Conservation (phyloP, 2,888 invertebrate genomes). For the Hyles lineata region DNA sequence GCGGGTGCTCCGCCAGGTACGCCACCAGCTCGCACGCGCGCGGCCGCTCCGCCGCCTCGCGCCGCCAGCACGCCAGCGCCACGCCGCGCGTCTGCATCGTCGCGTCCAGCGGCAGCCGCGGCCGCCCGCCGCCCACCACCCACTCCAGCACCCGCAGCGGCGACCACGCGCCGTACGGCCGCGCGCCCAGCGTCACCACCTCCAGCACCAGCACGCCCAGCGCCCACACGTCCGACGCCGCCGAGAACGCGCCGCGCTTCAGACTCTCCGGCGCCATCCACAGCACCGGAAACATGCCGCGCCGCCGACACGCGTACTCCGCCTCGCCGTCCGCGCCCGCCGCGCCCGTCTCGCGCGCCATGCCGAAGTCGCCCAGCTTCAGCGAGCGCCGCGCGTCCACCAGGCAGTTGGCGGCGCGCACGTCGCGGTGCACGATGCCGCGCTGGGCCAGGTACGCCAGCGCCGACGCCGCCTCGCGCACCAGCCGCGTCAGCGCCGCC, state of each 20-base stretch:
- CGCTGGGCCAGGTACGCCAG: conserved; percentile 14
- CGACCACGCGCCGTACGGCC: conserved; percentile 68
- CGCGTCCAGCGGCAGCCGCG: background rate
- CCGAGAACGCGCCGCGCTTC: conserved; percentile 18
- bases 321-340: conserved; percentile 1
- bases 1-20: conserved; percentile 33
- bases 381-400: conserved; percentile 65
- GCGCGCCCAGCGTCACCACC: conserved; percentile 94
- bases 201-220: conserved; percentile 93
- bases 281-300: background rate
- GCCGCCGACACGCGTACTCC: background rate
- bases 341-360: conserved; percentile 39
- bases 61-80: conserved; percentile 28
- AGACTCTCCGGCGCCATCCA: conserved; percentile 7
- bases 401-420: background rate
- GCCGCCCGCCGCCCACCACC: conserved; percentile 10
- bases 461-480: background rate
- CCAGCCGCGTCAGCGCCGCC: conserved; percentile 2
- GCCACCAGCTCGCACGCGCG: conserved; percentile 36
- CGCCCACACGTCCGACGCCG: conserved; percentile 91
- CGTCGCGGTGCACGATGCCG: conserved; percentile 10
- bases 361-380: too few relatives aligned
- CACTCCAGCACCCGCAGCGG: conserved; percentile 64
- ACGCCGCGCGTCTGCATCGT: conserved; percentile 29
- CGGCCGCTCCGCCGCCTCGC: conserved; percentile 35